Conservation (phyloP, 2,113 vertebrate genomes). For the Eira barbara region DNA sequence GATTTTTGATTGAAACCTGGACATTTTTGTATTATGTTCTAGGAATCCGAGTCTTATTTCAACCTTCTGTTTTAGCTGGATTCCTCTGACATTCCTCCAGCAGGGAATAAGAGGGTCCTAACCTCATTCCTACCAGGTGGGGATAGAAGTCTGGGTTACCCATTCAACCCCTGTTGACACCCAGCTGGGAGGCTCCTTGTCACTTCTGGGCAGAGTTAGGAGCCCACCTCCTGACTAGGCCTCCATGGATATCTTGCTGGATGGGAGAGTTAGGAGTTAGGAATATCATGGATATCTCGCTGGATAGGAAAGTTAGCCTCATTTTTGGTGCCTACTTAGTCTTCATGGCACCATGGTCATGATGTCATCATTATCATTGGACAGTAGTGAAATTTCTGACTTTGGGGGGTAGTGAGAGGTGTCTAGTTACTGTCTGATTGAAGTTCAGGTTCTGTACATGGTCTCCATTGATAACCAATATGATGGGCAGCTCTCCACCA, state of each 20-base stretch:
- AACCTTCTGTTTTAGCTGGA: background rate
- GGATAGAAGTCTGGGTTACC: background rate
- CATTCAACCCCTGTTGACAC: too few species aligned
- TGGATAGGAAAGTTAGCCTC: background rate
- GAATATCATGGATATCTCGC: background rate
- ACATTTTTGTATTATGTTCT: background rate
- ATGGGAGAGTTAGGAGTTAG: background rate
- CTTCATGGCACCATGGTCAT: background rate
- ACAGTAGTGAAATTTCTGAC: background rate
- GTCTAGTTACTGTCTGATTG: background rate
- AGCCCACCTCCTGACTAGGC: background rate
- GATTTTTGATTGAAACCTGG: background rate
- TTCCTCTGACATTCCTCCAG: background rate
- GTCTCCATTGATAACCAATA: background rate
- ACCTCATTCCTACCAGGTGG: background rate
- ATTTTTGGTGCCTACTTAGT: background rate
- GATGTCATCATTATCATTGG: background rate
- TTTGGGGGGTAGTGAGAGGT: background rate
- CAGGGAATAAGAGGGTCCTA: background rate
- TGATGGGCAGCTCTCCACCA: background rate
- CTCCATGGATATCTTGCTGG: background rate
- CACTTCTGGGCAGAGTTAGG: background rate
- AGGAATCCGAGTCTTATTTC: background rate
- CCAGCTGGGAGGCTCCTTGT: background rate
- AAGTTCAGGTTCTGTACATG: background rate